Evolutionary conservation across 2,113 vertebrate species (phyloP).

Genomic region (Pontoporia blainvillei): DNA sequence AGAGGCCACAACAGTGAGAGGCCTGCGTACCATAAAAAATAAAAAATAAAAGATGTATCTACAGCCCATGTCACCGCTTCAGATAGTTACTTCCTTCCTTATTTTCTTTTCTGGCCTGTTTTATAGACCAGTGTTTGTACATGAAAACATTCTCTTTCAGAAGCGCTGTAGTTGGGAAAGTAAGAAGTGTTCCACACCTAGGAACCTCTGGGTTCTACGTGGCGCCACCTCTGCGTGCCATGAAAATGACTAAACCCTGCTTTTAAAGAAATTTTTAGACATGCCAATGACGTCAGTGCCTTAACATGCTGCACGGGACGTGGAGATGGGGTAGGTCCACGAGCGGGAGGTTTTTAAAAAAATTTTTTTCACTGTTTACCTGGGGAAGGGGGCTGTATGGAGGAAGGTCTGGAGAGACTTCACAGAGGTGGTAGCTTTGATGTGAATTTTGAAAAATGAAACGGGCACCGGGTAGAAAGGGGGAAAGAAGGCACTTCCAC

Average conservation of each 20-base stretch:
- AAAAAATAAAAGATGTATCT: neutral
- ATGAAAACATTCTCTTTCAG: neutral
- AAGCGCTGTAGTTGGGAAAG: neutral
- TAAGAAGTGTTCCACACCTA: neutral
- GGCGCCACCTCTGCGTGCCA: fast-evolving
- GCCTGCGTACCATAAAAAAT: too few species aligned
- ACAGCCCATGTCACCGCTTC: neutral
- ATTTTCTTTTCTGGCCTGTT: neutral
- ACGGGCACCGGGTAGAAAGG: neutral
- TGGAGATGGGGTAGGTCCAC: neutral
- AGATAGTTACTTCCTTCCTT: neutral
- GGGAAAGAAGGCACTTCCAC: neutral
- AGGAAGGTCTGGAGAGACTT: neutral
- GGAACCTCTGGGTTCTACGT: fast-evolving
- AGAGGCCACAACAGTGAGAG: too few species aligned
- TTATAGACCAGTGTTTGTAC: neutral
- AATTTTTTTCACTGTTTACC: too few species aligned
- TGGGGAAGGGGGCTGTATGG: neutral
- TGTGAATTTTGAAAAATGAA: neutral
- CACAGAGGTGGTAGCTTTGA: neutral
- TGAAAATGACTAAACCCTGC: fast-evolving
- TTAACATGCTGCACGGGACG: too few species aligned
- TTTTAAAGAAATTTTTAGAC: neutral
- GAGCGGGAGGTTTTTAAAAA: fast-evolving
- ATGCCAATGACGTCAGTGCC: fast-evolving